phyloP scores from a whole-genome alignment of 2,797 vertebrate genomes.

The Tapera naevia region DNA sequence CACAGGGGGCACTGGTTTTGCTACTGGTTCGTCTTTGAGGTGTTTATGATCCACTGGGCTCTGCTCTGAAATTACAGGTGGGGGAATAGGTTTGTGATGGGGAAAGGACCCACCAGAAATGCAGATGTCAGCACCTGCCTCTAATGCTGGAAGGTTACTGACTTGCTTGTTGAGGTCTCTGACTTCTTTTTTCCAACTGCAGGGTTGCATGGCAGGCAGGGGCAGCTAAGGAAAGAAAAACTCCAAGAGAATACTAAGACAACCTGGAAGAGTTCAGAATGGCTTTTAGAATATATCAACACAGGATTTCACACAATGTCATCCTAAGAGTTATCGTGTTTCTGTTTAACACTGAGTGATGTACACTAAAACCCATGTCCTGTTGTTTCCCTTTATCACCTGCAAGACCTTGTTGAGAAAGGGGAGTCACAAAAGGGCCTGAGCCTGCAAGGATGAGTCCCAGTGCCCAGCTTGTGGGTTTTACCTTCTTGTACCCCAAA shows the following conservation, averaged over 20 bases:
- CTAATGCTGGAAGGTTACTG: neutral
- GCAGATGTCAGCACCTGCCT: neutral
- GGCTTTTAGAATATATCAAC: neutral
- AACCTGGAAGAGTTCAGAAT: neutral
- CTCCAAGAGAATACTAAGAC: neutral
- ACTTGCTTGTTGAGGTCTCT: neutral
- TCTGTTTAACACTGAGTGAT: neutral
- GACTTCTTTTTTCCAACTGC: neutral
- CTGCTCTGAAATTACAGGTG: neutral
- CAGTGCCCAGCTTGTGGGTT: fast-evolving
- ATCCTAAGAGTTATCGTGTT: neutral
- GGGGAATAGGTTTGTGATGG: neutral
- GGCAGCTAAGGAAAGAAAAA: neutral
- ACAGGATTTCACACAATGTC: neutral
- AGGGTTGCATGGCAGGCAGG: neutral
- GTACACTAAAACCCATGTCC: fast-evolving
- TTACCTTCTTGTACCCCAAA: neutral
- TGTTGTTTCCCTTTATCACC: fast-evolving
- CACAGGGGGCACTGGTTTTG: neutral
- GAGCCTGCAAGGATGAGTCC: neutral
- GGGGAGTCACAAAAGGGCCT: neutral
- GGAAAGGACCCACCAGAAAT: neutral
- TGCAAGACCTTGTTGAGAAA: neutral
- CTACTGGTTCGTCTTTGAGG: neutral
- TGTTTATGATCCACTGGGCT: neutral